Conservation (phyloP, 2,797 vertebrate species). For the Sphenopsis melanotis region DNA sequence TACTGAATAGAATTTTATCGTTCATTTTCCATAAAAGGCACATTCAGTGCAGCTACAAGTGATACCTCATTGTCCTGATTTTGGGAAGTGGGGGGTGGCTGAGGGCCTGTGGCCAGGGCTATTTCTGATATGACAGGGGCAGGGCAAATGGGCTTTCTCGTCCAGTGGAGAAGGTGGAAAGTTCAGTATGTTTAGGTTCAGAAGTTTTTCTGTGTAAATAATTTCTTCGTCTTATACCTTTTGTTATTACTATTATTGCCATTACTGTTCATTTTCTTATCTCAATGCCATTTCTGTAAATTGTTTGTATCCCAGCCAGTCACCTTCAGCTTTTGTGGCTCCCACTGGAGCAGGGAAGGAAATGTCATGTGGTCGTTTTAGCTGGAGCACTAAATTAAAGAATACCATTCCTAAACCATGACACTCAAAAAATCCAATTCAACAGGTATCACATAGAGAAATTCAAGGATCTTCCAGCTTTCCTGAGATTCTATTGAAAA, state of each 20-base stretch:
- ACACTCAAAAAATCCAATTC: not conserved
- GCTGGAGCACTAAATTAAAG: not conserved
- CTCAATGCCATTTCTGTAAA: not conserved
- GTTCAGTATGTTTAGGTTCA: not conserved
- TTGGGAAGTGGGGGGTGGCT: accelerated
- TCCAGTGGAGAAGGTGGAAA: not conserved
- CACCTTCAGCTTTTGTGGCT: not conserved
- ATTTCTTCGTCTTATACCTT: not conserved
- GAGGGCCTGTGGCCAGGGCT: accelerated
- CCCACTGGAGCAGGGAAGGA: not conserved
- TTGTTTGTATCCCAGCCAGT: not conserved
- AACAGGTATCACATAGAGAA: not conserved
- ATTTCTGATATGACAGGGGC: accelerated
- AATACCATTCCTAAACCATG: not conserved
- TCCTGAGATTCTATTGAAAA: not conserved
- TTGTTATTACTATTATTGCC: not conserved
- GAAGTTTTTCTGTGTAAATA: accelerated
- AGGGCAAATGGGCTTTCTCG: accelerated
- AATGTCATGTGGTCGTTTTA: not conserved
- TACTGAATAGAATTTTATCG: not conserved
- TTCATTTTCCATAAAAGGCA: not conserved
- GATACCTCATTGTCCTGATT: not conserved
- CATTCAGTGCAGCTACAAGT: accelerated
- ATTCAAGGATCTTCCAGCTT: not conserved
- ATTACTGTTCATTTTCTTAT: not conserved